phyloP scores from a whole-genome alignment of 1,140 invertebrate genomes.

The Aphaenogaster floridana region DNA sequence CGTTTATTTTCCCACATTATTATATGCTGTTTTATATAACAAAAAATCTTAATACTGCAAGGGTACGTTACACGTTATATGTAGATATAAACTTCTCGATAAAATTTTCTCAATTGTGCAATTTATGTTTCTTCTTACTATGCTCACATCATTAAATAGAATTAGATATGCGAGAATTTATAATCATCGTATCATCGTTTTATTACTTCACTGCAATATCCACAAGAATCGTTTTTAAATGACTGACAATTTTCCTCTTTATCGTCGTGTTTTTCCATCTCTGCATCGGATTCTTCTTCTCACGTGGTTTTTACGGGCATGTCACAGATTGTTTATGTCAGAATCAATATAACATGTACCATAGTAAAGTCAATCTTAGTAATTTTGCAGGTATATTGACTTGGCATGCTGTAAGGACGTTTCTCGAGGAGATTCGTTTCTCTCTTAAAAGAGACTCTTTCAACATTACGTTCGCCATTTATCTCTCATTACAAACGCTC shows the following conservation, averaged over 20 bases:
- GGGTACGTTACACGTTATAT: neutral
- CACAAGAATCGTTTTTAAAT: neutral
- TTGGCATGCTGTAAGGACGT: neutral
- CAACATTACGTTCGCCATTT: neutral
- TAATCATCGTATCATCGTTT: neutral
- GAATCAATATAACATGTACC: slow-evolving; percentile 36
- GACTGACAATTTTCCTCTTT: neutral
- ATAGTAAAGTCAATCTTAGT: slow-evolving; percentile 20
- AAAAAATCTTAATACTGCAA: neutral
- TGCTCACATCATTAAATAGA: slow-evolving; percentile 13
- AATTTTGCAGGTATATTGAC: slow-evolving; percentile 19
- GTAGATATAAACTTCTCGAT: neutral
- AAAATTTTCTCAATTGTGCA: neutral
- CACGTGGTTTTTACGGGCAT: neutral
- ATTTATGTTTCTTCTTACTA: slow-evolving; percentile 12
- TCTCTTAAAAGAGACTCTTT: neutral
- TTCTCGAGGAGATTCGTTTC: neutral
- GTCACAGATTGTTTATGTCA: neutral
- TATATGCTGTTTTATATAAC: neutral
- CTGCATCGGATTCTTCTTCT: neutral
- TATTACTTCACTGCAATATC: neutral
- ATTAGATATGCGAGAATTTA: slow-evolving; percentile 26
- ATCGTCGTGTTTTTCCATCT: slow-evolving; percentile 16
- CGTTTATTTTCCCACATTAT: neutral
- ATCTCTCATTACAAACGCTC: neutral